Evolutionary conservation across 2,797 vertebrate genomes (phyloP).

Genomic region (Rhincodon typus): DNA sequence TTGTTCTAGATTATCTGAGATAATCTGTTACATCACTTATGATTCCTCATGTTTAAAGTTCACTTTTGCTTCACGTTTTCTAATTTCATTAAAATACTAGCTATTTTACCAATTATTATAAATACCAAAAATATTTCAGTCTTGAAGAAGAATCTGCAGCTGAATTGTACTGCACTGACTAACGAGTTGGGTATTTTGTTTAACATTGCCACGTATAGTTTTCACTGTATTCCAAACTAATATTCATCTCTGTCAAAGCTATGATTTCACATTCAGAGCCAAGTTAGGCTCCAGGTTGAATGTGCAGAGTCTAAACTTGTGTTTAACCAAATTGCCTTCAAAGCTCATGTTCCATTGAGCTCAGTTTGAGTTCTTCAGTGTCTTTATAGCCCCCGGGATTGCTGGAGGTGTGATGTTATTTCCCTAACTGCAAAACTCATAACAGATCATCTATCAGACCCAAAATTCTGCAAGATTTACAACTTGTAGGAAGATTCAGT

Average conservation of each 20-base stretch:
- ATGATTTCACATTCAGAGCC: not conserved
- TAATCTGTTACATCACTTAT: not conserved
- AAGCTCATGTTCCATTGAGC: not conserved
- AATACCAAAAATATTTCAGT: too few species aligned
- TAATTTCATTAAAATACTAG: not conserved
- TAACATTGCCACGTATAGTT: not conserved
- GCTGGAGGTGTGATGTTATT: not conserved
- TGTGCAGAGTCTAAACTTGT: not conserved
- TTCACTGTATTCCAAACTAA: not conserved
- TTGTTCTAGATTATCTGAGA: not conserved
- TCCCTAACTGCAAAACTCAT: not conserved
- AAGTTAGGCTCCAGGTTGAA: not conserved
- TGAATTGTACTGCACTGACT: not conserved
- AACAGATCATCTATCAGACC: not conserved
- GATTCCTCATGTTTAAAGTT: not conserved
- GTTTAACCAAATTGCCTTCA: not conserved
- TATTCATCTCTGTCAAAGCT: too few species aligned
- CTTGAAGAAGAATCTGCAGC: not conserved
- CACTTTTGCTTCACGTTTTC: not conserved
- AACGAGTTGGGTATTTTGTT: not conserved
- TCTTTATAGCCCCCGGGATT: not conserved
- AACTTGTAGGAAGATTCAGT: not conserved
- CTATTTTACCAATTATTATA: too few species aligned
- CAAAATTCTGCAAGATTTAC: not conserved
- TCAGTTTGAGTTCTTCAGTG: not conserved